Conservation (phyloP, 1,140 invertebrate genomes). For the Augochlora pura region DNA sequence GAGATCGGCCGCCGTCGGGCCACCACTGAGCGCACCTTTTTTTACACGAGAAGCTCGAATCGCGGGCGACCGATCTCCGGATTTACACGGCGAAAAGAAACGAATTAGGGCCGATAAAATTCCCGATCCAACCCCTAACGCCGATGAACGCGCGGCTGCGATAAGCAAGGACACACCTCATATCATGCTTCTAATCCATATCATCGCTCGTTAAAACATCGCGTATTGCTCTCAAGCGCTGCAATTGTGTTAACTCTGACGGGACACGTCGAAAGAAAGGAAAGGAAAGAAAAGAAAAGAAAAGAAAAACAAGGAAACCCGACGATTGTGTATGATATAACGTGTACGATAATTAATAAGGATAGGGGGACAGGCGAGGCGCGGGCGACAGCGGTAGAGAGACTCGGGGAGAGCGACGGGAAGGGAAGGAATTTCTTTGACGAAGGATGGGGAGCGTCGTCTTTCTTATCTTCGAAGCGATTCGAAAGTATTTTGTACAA, state of each 20-base stretch:
- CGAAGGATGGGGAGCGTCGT: background rate
- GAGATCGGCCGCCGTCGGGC: background rate
- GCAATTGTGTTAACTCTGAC: constrained; percentile 58
- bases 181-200: constrained; percentile 72
- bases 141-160: constrained; percentile 55
- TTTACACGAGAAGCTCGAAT: constrained; percentile 27
- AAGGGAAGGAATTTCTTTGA: constrained; percentile 5
- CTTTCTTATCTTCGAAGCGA: background rate
- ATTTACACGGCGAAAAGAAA: background rate
- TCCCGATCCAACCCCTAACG: background rate
- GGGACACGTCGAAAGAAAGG: constrained; percentile 1
- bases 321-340: constrained; percentile 64
- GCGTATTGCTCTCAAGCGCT: constrained; percentile 61
- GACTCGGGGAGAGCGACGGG: background rate
- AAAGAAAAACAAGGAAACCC: background rate
- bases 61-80: background rate
- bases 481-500: constrained; percentile 60
- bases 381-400: background rate
- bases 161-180: constrained; percentile 62
- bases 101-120: background rate
- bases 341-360: constrained; percentile 64
- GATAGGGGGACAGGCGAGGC: background rate
- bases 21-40: constrained; percentile 10
- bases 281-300: constrained; percentile 18
- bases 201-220: constrained; percentile 57